These are phyloP conservation scores for Ectemnius cavifrons DNA, from an alignment of 2,888 invertebrate genomes.

Conservation along the genomic window DNA sequence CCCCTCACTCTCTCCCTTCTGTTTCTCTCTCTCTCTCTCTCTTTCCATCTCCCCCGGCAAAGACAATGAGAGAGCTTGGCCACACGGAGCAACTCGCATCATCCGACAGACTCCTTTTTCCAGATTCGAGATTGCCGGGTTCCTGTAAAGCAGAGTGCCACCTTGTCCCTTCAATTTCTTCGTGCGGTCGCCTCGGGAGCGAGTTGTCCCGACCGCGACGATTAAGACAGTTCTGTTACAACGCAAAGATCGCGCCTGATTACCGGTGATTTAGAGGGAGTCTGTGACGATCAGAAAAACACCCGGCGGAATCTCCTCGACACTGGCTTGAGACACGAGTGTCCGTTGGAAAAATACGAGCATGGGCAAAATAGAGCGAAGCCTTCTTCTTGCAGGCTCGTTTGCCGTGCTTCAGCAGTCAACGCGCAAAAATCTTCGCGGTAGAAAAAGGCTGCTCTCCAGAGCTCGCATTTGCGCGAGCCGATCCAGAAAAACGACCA, in stretches of 20 bases:
- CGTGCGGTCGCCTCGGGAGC: background rate
- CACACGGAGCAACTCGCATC: too few relatives aligned
- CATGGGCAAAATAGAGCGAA: background rate
- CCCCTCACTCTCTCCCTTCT: slow-evolving; percentile 24
- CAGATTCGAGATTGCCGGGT: slow-evolving; percentile 1
- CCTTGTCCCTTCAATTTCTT: slow-evolving; percentile 17
- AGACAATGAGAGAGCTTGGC: slow-evolving; percentile 43
- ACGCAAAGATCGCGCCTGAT: background rate
- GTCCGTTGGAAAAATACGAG: background rate
- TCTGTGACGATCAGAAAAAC: background rate
- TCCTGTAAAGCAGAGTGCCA: slow-evolving; percentile 1
- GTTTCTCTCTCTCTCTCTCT: background rate
- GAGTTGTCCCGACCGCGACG: too few relatives aligned
- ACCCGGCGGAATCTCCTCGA: background rate
- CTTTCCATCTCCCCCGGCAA: slow-evolving; percentile 3
- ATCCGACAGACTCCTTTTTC: slow-evolving; percentile 9
- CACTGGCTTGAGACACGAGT: too few relatives aligned
- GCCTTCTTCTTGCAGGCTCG: slow-evolving; percentile 1
- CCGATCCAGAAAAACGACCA: slow-evolving; percentile 15
- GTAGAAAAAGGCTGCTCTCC: too few relatives aligned
- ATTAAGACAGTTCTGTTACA: background rate
- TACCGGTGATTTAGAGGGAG: slow-evolving; percentile 1
- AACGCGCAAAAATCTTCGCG: too few relatives aligned
- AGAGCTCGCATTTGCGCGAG: background rate
- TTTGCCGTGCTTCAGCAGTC: background rate